phyloP scores from a whole-genome alignment of 2,113 vertebrate species.

The Nicator chloris region DNA sequence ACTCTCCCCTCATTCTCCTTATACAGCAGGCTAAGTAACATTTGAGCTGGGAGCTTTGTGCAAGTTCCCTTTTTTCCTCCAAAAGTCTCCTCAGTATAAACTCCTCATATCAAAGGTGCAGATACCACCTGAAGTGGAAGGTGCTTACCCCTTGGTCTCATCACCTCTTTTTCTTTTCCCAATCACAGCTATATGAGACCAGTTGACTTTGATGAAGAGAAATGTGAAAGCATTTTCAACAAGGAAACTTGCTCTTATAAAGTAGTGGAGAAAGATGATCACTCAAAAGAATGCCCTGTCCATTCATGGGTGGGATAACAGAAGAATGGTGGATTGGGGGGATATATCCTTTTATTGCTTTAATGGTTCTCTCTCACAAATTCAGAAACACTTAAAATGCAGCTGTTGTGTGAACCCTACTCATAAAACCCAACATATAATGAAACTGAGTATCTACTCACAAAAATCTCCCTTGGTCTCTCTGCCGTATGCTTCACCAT shows the following conservation, averaged over 20 bases:
- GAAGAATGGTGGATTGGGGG: background rate
- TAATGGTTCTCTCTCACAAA: background rate
- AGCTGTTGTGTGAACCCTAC: background rate
- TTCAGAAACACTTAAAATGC: background rate
- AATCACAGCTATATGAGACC: background rate
- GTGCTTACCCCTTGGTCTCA: background rate
- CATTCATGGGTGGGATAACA: background rate
- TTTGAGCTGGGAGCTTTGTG: background rate
- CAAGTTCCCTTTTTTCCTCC: background rate
- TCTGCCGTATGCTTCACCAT: background rate
- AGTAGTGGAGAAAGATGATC: slow-evolving; percentile 40
- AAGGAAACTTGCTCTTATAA: slow-evolving; percentile 5
- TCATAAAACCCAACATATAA: background rate
- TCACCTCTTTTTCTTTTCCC: background rate
- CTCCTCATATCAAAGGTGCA: background rate
- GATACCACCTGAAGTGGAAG: background rate
- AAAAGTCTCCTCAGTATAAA: background rate
- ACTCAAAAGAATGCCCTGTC: slow-evolving; percentile 22
- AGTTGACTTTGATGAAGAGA: background rate
- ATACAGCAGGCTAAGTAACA: background rate
- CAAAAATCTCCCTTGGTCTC: background rate
- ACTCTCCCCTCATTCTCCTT: background rate
- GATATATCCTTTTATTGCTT: background rate
- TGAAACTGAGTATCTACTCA: background rate
- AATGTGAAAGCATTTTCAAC: slow-evolving; percentile 19